Percentiles rank a stretch among this genome's conserved stretches.
phyloP scores from a whole-genome alignment of 2,113 vertebrate genomes.

The Cygnus buccinator region DNA sequence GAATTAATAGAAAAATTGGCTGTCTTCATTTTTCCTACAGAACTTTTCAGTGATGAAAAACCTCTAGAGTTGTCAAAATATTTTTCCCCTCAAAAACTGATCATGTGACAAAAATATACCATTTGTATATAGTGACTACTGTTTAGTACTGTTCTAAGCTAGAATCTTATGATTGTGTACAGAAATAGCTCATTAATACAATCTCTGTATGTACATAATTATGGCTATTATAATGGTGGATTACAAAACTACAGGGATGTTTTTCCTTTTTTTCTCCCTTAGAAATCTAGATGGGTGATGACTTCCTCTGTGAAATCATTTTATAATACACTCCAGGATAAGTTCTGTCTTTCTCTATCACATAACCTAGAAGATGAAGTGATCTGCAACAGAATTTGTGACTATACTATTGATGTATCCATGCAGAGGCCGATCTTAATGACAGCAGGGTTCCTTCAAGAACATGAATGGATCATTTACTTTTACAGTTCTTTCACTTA shows the following conservation, averaged over 20 bases:
- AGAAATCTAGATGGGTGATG: not conserved
- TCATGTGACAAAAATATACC: not conserved
- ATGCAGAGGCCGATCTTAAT: conserved; percentile 19
- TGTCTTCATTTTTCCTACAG: not conserved
- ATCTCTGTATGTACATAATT: not conserved
- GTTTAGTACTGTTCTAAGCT: not conserved
- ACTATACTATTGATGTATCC: conserved; percentile 44
- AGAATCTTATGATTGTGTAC: not conserved
- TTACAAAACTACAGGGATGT: not conserved
- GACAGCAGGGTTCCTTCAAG: conserved; percentile 42
- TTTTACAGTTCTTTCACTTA: conserved; percentile 32
- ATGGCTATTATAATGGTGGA: not conserved
- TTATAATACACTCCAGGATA: not conserved
- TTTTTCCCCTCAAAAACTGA: not conserved
- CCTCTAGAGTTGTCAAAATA: not conserved
- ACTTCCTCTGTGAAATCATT: conserved; percentile 1
- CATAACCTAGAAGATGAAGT: conserved; percentile 51
- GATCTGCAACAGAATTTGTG: conserved; percentile 43
- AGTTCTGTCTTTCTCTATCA: conserved; percentile 11
- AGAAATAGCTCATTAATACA: not conserved
- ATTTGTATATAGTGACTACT: not conserved
- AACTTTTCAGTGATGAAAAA: not conserved
- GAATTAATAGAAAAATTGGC: not conserved
- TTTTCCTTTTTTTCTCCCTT: not conserved
- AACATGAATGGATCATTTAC: conserved; percentile 26